Evolutionary conservation across 2,888 invertebrate genomes (phyloP), one percentile per base, ranked within the genome.

Genomic region (Patella pellucida): DNA sequence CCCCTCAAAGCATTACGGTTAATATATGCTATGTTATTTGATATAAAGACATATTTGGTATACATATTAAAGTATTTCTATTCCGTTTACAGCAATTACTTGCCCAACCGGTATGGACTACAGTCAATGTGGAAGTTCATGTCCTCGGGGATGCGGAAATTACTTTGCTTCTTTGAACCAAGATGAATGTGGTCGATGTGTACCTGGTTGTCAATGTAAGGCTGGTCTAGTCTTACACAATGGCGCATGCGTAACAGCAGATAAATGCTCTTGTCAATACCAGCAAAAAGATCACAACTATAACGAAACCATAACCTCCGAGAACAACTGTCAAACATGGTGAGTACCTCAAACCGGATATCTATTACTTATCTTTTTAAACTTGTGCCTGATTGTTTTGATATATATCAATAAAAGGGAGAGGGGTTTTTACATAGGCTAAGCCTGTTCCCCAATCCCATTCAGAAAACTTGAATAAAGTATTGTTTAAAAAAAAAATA

Each of bases 191-290:
- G 16, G n/a, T 7, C 68, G 68, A 16, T 78, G 78, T 51, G 72
- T 74, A 27, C 73, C 78, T 7, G 78, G 78, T 7, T 78, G 78
- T 31, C 76, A 76, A 56, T 78, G 78, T 27, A 31, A 76, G 16
- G 23, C 68, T 9, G 78, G 78, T 3, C 76, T 74, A 12, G 70
- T 78, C 19, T 72, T 74, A 67, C 51, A 73, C 27, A 73, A 84
- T 80, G 84, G 84, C 15, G 74, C 62, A n/a, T 85, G 85, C 73
- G 78, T 82, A 1, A 16, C 62, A 12, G 76, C 80, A 7, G 71
- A 75, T 3, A 62, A 82, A 68, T 85, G 85, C 23, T 81, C 83
- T 0, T 85, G 85, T 72, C 72, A 74, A 31, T 79, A 80, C 69
- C 79, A 80, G 7, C 67, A 23, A 14, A 3, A 9, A 14, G n/a